phyloP scores from a whole-genome alignment of 1,140 invertebrate species.

The Limonius californicus region DNA sequence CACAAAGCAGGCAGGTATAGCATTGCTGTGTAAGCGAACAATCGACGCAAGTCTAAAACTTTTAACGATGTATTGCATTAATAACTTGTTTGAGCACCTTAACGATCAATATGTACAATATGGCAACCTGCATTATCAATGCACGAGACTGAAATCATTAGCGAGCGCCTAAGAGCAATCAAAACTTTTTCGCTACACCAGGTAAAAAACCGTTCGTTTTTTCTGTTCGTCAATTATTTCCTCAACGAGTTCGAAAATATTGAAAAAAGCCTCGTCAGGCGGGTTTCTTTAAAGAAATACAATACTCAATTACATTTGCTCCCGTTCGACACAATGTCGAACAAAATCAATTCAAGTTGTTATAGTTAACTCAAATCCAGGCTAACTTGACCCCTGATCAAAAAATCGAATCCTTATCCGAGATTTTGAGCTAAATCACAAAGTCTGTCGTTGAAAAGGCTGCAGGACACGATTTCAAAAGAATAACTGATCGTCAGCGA shows the following conservation, averaged over 20 bases:
- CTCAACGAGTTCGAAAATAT: too few species aligned
- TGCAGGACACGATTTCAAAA: constrained; percentile 40
- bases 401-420: constrained; percentile 36
- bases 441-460: constrained; percentile 40
- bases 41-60: constrained; percentile 47
- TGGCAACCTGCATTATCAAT: constrained; percentile 33
- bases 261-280: neutral
- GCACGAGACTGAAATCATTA: constrained; percentile 11
- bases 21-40: constrained; percentile 37
- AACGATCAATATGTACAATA: constrained; percentile 41
- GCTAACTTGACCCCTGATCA: constrained; percentile 29
- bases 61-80: constrained; percentile 48
- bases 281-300: neutral
- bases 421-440: constrained; percentile 39
- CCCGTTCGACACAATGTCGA: neutral
- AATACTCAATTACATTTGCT: constrained; percentile 8
- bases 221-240: too few species aligned
- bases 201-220: neutral
- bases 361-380: constrained; percentile 13
- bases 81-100: constrained; percentile 44
- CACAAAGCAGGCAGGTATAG: constrained; percentile 42
- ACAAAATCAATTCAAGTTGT: constrained; percentile 19
- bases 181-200: neutral
- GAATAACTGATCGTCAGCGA: constrained; percentile 41
- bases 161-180: too few species aligned